Conservation (phyloP, 1,140 invertebrate species). For the Chrysoperla carnea region DNA sequence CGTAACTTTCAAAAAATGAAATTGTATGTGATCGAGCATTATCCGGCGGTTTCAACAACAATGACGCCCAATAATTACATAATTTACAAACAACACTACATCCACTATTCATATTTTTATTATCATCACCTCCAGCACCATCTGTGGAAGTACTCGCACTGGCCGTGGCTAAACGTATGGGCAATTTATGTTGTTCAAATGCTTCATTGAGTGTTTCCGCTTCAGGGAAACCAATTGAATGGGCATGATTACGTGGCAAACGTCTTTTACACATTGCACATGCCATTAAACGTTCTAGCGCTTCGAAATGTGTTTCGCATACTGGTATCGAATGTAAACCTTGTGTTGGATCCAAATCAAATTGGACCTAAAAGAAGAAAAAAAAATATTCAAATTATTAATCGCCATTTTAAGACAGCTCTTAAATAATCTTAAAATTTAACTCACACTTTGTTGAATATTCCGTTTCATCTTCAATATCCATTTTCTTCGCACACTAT, state of each 20-base stretch:
- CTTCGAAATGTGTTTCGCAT: conserved; percentile 39
- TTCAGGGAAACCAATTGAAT: conserved; percentile 36
- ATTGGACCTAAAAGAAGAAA: conserved; percentile 26
- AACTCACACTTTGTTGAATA: neutral
- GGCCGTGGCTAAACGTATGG: conserved; percentile 35
- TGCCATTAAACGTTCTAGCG: conserved; percentile 47
- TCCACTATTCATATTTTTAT: conserved; percentile 15
- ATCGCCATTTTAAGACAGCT: too few species aligned
- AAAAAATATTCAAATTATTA: neutral
- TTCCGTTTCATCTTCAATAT: conserved; percentile 42
- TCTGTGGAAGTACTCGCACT: conserved; percentile 5
- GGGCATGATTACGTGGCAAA: conserved; percentile 50
- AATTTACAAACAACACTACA: conserved; percentile 49
- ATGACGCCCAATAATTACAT: conserved; percentile 54
- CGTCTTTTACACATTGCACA: conserved; percentile 57
- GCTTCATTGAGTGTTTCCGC: conserved; percentile 45
- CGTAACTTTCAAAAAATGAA: conserved; percentile 43
- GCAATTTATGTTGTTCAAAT: conserved; percentile 42
- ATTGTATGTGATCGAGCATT: conserved; percentile 33
- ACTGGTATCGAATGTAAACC: conserved; percentile 40
- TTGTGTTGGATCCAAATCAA: conserved; percentile 34
- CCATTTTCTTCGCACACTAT: conserved; percentile 59
- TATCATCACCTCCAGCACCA: conserved; percentile 14
- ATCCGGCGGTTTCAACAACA: conserved; percentile 38
- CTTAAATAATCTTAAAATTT: too few species aligned